Evolutionary conservation across 2,113 vertebrate genomes (phyloP).

Genomic region (Hemicordylus capensis): DNA sequence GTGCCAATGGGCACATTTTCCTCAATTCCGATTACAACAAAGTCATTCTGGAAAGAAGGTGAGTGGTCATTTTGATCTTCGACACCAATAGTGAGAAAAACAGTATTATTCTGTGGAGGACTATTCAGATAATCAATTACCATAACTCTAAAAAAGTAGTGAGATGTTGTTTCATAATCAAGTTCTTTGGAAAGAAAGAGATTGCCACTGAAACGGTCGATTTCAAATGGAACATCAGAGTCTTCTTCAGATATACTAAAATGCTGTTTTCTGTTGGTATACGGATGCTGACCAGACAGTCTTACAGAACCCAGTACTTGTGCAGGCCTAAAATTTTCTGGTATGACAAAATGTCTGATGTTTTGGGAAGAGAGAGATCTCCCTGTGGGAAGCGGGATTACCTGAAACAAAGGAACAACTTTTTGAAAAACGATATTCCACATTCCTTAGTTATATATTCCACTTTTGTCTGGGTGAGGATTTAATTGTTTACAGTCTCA

Average conservation of each 20-base stretch:
- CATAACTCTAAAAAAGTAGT: conserved; percentile 80
- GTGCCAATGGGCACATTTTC: conserved; percentile 85
- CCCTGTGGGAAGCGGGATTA: conserved; percentile 72
- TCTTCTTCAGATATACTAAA: conserved; percentile 82
- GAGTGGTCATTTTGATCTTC: conserved; percentile 90
- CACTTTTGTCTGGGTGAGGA: not conserved
- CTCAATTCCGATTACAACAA: conserved; percentile 80
- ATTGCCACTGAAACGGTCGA: conserved; percentile 82
- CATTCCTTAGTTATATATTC: not conserved
- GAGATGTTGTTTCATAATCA: conserved; percentile 85
- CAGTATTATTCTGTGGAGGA: conserved; percentile 59
- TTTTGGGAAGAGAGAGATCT: conserved; percentile 59
- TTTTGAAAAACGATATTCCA: not conserved
- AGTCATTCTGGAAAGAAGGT: conserved; percentile 83
- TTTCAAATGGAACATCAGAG: conserved; percentile 79
- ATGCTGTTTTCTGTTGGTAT: conserved; percentile 55
- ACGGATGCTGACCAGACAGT: conserved; percentile 44
- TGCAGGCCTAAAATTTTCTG: conserved; percentile 82
- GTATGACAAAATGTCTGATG: conserved; percentile 78
- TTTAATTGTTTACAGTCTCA: not conserved
- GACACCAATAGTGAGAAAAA: conserved; percentile 81
- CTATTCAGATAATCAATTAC: conserved; percentile 66
- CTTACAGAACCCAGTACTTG: conserved; percentile 79
- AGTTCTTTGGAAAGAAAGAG: conserved; percentile 85
- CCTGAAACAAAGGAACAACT: conserved; percentile 72